Percentiles rank a stretch among this genome's conserved stretches.
phyloP scores from a whole-genome alignment of 2,113 vertebrate species.

The Oreochromis tanganicae region DNA sequence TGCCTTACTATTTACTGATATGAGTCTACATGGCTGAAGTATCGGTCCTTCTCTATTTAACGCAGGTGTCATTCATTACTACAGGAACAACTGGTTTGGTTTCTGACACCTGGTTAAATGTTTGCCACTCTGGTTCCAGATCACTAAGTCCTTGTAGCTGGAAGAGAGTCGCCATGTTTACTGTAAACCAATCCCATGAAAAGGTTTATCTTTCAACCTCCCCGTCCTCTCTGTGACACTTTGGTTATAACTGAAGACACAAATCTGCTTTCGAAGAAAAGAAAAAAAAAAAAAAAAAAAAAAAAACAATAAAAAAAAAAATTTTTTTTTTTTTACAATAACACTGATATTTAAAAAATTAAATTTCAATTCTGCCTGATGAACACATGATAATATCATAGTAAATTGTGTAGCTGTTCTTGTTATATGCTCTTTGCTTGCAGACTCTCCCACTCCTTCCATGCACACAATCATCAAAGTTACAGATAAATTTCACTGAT shows the following conservation, averaged over 20 bases:
- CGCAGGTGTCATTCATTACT: background rate
- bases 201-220: background rate
- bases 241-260: background rate
- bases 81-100: background rate
- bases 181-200: background rate
- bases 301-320: too few relatives aligned
- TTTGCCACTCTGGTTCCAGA: background rate
- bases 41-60: background rate
- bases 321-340: background rate
- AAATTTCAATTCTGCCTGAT: background rate
- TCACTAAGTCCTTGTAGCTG: background rate
- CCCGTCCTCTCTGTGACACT: background rate
- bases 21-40: background rate
- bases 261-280: background rate
- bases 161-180: background rate
- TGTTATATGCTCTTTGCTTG: background rate
- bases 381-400: background rate
- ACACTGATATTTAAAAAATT: background rate
- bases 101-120: background rate
- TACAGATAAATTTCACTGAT: background rate
- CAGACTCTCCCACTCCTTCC: background rate
- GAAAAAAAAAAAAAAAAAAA: too few relatives aligned
- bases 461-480: background rate
- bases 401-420: background rate
- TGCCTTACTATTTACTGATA: accelerated